Evolutionary conservation across 2,888 invertebrate species (phyloP).

Genomic region (Thymelicus acteon): DNA sequence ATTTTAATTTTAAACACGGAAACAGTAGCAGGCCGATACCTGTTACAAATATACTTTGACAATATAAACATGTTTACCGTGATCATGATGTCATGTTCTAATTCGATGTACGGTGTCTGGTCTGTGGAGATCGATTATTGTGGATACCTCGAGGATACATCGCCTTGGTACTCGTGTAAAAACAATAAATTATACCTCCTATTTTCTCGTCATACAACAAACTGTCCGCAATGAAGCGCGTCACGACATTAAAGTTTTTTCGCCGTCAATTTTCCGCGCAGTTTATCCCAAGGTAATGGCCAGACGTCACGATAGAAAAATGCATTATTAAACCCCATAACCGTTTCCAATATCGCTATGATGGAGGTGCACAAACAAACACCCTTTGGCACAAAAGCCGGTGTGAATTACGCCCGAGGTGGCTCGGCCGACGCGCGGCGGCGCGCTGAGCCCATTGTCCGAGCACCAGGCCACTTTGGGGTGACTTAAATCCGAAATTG

Average conservation of each 20-base stretch:
- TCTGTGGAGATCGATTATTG: not conserved
- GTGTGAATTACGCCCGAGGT: constrained; percentile 76
- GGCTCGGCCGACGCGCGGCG: constrained; percentile 48
- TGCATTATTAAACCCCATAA: constrained; percentile 78
- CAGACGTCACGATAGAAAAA: constrained; percentile 66
- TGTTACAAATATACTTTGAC: too few species aligned
- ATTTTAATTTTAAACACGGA: too few species aligned
- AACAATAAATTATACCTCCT: constrained; percentile 13
- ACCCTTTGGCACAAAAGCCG: constrained; percentile 61
- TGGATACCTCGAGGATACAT: not conserved
- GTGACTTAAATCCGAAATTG: constrained; percentile 86
- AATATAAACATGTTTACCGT: too few species aligned
- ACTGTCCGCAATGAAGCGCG: constrained; percentile 42
- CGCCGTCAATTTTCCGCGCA: constrained; percentile 67
- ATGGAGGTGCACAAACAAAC: constrained; percentile 60
- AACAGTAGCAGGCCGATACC: too few species aligned
- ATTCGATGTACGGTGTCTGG: too few species aligned
- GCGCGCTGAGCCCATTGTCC: constrained; percentile 69
- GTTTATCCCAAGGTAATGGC: constrained; percentile 68
- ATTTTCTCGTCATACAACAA: constrained; percentile 20
- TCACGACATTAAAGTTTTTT: constrained; percentile 61
- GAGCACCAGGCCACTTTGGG: constrained; percentile 82
- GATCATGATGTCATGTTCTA: too few species aligned
- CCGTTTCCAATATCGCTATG: constrained; percentile 63
- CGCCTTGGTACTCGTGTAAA: not conserved